Conservation (phyloP, 1,140 invertebrate genomes). For the Leptoteleia sp. region DNA sequence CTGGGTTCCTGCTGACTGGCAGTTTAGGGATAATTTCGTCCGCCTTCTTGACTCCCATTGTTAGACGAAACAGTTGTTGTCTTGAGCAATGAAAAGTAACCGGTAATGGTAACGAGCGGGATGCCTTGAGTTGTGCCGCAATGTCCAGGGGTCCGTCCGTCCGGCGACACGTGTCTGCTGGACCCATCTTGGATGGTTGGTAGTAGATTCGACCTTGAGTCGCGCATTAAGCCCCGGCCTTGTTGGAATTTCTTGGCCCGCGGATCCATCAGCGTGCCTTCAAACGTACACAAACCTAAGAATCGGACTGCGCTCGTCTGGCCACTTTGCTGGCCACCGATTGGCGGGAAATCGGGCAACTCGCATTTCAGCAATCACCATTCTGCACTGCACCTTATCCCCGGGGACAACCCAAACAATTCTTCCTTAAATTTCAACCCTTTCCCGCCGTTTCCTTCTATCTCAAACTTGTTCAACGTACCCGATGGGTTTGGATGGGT, state of each 20-base stretch:
- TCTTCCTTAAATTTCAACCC: too few species aligned
- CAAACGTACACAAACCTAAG: slow-evolving; percentile 50
- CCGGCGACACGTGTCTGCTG: slow-evolving; percentile 75
- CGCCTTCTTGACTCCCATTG: too few species aligned
- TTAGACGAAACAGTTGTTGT: too few species aligned
- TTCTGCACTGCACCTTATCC: too few species aligned
- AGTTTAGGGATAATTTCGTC: too few species aligned
- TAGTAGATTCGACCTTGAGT: slow-evolving; percentile 82
- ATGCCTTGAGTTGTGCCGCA: too few species aligned
- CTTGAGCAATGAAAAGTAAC: too few species aligned
- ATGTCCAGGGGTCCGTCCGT: slow-evolving; percentile 14
- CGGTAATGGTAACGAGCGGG: too few species aligned
- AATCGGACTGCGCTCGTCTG: not conserved
- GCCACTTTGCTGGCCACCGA: slow-evolving; percentile 1
- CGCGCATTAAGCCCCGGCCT: slow-evolving; percentile 79
- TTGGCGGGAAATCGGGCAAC: not conserved
- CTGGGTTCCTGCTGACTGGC: too few species aligned
- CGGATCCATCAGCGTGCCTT: slow-evolving; percentile 75
- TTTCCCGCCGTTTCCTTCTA: too few species aligned
- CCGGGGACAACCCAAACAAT: too few species aligned
- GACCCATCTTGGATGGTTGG: slow-evolving; percentile 72
- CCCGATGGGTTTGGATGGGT: slow-evolving; percentile 6
- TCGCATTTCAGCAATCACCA: too few species aligned
- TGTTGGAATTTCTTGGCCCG: slow-evolving; percentile 80
- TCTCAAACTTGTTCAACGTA: not conserved